These are phyloP conservation scores for Pterobdella sp. DNA, from an alignment of 2,888 invertebrate genomes.

Conservation along the genomic window DNA sequence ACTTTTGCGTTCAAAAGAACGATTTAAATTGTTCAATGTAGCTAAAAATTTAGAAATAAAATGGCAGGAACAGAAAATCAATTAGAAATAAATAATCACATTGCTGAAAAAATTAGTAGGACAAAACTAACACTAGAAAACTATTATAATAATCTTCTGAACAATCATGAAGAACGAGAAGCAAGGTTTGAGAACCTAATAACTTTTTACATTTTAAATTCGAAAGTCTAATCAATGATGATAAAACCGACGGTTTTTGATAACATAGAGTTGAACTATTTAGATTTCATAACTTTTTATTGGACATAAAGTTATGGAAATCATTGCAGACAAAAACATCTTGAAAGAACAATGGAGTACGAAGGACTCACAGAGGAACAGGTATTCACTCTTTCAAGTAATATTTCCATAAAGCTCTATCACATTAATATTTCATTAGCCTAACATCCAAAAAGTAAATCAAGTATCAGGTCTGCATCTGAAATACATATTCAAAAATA, in stretches of 20 bases:
- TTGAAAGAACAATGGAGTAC: slow-evolving; percentile 92
- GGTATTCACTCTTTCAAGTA: slow-evolving; percentile 42
- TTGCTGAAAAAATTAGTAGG: slow-evolving; percentile 95
- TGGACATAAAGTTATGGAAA: not conserved
- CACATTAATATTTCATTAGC: not conserved
- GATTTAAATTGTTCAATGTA: too few species aligned
- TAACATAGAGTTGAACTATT: not conserved
- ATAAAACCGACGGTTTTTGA: not conserved
- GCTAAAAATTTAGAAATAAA: too few species aligned
- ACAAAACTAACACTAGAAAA: slow-evolving; percentile 96
- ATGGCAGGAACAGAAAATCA: slow-evolving; percentile 52
- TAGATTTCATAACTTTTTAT: not conserved
- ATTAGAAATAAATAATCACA: slow-evolving; percentile 72
- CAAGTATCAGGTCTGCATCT: not conserved
- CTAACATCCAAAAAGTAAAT: not conserved
- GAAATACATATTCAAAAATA: not conserved
- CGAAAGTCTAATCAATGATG: too few species aligned
- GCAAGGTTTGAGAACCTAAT: slow-evolving; percentile 62
- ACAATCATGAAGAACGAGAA: slow-evolving; percentile 93
- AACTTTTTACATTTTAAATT: too few species aligned
- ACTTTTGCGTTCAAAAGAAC: too few species aligned
- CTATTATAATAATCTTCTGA: slow-evolving; percentile 94
- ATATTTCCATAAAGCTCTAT: not conserved
- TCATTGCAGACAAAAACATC: slow-evolving; percentile 24
- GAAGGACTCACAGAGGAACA: slow-evolving; percentile 88